Evolutionary conservation across 2,797 vertebrate species (phyloP), one percentile per base, ranked within the genome.

Genomic region (Hydrolagus colliei): DNA sequence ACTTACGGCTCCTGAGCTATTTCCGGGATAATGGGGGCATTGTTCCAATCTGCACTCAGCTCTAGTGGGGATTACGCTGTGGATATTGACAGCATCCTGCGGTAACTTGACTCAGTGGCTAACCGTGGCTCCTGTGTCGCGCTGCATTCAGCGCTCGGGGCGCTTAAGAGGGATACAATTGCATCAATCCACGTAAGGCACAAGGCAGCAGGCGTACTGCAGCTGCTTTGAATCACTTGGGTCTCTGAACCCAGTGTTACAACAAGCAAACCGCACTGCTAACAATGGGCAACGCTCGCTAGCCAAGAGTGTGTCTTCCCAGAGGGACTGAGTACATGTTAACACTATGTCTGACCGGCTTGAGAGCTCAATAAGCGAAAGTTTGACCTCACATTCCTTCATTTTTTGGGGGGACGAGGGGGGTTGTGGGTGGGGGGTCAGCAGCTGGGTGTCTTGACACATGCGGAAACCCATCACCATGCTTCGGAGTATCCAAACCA

Each of bases 41-140:
- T 92, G 90, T 93, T 89, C 88, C 0, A 84, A 3, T 87, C 77
- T 87, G 88, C 89, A 86, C 88, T 89, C 18, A 32, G 62, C 89
- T 88, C 90, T 89, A 88, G 88, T 87, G 90, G 91, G 91, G 92
- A 89, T 14, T 89, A 85, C 89, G 91, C 87, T 90, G 91, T 89
- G 90, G 90, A 90, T 92, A 89, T 77, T 89, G 89, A 88, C 89
- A 90, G 90, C 86, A 91, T 89, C 90, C 88, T 91, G 90, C 90
- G 88, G 90, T 92, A 93, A 93, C 91, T 91, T 90, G 90, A 91
- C 82, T 89, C 90, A 89, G 88, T 87, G 86, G 87, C 86, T 32
- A 74, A 67, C 13, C 71, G 87, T 18, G 18, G 65, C 79, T 84
- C 79, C 18, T 84, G 79, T 89, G 82, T 89, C 85, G 88, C 27